Conservation (phyloP, 2,113 vertebrate genomes). For the Psittacara wagleri region DNA sequence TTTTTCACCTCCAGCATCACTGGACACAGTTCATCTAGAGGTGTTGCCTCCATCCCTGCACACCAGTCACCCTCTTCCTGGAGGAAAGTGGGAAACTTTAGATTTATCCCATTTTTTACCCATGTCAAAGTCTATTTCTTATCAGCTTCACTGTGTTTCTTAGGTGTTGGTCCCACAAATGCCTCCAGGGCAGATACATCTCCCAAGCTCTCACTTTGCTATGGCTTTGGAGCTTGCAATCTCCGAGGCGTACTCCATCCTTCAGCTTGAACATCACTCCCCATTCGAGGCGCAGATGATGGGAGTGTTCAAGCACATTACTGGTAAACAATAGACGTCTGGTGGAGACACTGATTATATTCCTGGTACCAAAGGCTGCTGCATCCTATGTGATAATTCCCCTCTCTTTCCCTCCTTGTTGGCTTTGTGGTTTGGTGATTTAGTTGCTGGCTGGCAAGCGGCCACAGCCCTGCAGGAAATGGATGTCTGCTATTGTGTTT, state of each 20-base stretch:
- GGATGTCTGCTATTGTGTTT: constrained; percentile 25
- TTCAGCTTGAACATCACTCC: not conserved
- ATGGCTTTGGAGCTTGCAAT: not conserved
- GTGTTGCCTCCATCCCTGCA: not conserved
- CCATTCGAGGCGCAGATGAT: not conserved
- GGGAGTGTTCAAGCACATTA: not conserved
- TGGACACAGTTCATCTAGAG: not conserved
- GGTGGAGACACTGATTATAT: constrained; percentile 8
- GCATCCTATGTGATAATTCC: constrained; percentile 3
- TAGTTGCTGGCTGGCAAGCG: not conserved
- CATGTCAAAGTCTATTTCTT: not conserved
- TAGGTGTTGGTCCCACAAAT: not conserved
- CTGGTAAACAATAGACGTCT: constrained; percentile 28
- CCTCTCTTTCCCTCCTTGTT: constrained; percentile 1
- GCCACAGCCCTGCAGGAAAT: constrained; percentile 42
- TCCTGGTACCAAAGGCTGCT: constrained; percentile 14
- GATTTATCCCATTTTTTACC: not conserved
- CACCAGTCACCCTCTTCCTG: not conserved
- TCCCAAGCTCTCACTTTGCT: not conserved
- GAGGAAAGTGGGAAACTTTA: not conserved
- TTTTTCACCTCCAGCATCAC: not conserved
- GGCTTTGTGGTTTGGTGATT: constrained; percentile 37
- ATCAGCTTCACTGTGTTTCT: not conserved
- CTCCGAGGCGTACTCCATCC: not conserved
- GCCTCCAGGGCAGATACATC: not conserved